Evolutionary conservation across 2,797 vertebrate species (phyloP).

Genomic region (Pseudochirops corinnae): DNA sequence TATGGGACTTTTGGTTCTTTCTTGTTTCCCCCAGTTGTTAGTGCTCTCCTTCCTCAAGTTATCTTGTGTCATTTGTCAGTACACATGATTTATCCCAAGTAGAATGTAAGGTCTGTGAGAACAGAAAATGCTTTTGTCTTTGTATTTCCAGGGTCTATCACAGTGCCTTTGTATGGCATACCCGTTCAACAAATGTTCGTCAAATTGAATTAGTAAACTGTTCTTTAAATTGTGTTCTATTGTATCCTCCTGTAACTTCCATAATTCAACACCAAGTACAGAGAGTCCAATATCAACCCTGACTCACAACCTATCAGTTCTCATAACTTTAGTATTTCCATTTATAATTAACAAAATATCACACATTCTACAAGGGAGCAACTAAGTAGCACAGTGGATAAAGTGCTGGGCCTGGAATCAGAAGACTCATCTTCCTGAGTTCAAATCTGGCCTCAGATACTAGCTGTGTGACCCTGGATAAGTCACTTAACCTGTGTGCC

Average conservation of each 20-base stretch:
- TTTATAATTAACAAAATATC: background rate
- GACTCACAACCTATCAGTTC: background rate
- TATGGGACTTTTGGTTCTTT: background rate
- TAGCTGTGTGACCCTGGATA: background rate
- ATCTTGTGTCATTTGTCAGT: background rate
- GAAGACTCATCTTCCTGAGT: background rate
- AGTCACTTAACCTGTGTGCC: background rate
- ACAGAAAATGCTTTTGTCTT: background rate
- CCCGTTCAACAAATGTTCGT: background rate
- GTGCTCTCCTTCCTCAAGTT: background rate
- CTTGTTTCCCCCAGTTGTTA: background rate
- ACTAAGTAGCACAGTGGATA: background rate
- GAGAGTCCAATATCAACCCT: background rate
- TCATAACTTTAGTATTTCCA: background rate
- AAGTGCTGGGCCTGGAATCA: background rate
- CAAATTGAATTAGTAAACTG: background rate
- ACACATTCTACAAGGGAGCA: background rate
- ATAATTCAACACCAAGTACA: background rate
- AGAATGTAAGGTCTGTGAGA: background rate
- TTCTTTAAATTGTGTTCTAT: background rate
- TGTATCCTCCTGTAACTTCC: background rate
- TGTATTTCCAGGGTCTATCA: background rate
- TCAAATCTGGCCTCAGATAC: slow-evolving; percentile 1
- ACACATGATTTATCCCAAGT: background rate
- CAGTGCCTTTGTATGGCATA: background rate